Percentiles rank a stretch among this genome's conserved stretches.
phyloP scores from a whole-genome alignment of 2,888 invertebrate species.

The Drosophila antonietae region DNA sequence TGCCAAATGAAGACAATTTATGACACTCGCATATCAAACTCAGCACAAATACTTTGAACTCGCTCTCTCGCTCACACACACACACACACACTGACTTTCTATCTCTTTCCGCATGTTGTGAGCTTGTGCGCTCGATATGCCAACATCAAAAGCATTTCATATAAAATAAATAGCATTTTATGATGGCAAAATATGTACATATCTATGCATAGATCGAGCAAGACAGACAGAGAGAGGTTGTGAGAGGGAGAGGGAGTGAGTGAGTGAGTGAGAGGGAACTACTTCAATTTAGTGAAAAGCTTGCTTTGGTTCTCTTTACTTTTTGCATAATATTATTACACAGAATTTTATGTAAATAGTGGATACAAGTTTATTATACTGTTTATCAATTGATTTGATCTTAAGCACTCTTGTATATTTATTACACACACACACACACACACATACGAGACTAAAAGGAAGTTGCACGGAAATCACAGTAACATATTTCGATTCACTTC shows the following conservation, averaged over 20 bases:
- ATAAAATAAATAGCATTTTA: conserved; percentile 63
- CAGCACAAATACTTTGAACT: conserved; percentile 16
- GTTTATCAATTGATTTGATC: conserved; percentile 79
- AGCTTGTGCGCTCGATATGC: conserved; percentile 47
- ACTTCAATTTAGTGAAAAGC: conserved; percentile 58
- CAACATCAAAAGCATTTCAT: conserved; percentile 65
- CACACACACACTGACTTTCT: not conserved
- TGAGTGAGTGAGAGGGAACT: conserved; percentile 28
- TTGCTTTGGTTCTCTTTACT: conserved; percentile 48
- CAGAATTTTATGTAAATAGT: conserved; percentile 75
- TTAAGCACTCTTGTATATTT: conserved; percentile 78
- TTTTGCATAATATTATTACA: conserved; percentile 70
- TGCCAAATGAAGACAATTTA: conserved; percentile 58
- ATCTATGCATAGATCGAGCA: conserved; percentile 16
- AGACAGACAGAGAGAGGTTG: not conserved
- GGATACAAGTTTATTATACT: conserved; percentile 77
- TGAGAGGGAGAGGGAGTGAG: not conserved
- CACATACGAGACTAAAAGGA: conserved; percentile 40
- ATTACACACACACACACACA: conserved; percentile 45
- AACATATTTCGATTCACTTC: conserved; percentile 62
- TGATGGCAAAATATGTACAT: conserved; percentile 54
- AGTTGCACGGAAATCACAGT: conserved; percentile 74
- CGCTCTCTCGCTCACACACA: not conserved
- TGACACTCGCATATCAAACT: conserved; percentile 56
- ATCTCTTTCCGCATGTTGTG: conserved; percentile 19